These are phyloP conservation scores for Xenops minutus DNA, from an alignment of 2,797 vertebrate genomes.

Conservation along the genomic window DNA sequence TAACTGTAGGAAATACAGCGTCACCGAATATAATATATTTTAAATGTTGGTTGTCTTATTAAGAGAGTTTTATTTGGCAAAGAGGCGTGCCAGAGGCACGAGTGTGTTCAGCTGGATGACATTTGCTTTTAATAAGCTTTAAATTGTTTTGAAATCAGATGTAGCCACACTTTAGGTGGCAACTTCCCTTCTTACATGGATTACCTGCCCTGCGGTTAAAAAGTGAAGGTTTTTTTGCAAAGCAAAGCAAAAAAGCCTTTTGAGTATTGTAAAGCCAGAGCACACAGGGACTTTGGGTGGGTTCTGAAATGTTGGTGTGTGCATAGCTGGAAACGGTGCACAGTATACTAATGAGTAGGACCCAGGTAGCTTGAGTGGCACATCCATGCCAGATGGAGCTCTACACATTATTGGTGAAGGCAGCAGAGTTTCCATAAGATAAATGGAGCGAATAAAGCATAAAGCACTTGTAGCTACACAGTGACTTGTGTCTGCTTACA, in stretches of 20 bases:
- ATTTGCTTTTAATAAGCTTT: background rate
- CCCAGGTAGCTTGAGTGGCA: background rate
- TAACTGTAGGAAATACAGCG: background rate
- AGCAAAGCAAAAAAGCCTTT: background rate
- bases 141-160: background rate
- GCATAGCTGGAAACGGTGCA: background rate
- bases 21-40: background rate
- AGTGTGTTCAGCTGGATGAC: background rate
- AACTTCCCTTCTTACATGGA: background rate
- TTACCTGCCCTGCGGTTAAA: background rate
- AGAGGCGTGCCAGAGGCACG: background rate
- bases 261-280: background rate
- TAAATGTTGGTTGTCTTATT: background rate
- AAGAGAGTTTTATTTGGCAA: background rate
- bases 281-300: background rate
- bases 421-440: constrained; percentile 6
- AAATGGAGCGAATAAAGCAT: constrained; percentile 28
- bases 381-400: background rate
- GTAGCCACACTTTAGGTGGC: background rate
- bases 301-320: background rate
- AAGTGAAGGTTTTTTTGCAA: background rate
- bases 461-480: background rate
- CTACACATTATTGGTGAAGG: background rate
- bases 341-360: background rate
- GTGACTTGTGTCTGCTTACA: background rate